Percentiles rank a stretch among this genome's conserved stretches.
These are phyloP conservation scores for Lithophane ornitopus DNA, from an alignment of 2,888 invertebrate species.

Conservation along the genomic window DNA sequence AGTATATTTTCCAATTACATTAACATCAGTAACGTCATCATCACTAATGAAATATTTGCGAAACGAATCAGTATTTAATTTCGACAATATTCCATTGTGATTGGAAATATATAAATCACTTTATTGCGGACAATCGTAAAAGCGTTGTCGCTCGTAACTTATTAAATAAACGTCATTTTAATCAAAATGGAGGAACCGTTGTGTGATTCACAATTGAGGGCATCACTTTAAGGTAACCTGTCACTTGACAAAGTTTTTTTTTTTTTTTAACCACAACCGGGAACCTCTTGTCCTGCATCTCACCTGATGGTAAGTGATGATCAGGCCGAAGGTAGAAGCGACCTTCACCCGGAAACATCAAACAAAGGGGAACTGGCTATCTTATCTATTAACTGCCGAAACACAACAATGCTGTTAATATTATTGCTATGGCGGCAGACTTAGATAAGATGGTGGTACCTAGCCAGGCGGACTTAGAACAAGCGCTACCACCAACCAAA, in stretches of 20 bases:
- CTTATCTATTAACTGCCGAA: too few relatives aligned
- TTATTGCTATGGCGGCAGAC: too few relatives aligned
- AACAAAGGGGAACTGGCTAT: too few relatives aligned
- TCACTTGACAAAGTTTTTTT: constrained; percentile 33
- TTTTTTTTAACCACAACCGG: too few relatives aligned
- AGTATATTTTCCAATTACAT: not conserved
- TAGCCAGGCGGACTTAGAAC: too few relatives aligned
- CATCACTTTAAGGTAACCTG: constrained; percentile 47
- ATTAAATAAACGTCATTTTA: constrained; percentile 67
- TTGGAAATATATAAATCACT: constrained; percentile 70
- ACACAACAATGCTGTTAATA: too few relatives aligned
- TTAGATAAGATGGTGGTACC: too few relatives aligned
- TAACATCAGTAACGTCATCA: not conserved
- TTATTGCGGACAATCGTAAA: constrained; percentile 75
- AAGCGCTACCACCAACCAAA: too few relatives aligned
- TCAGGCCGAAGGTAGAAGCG: too few relatives aligned
- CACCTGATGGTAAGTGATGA: too few relatives aligned
- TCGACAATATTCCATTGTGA: constrained; percentile 39
- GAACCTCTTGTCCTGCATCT: too few relatives aligned
- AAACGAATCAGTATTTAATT: constrained; percentile 29
- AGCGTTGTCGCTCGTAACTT: constrained; percentile 70
- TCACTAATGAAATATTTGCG: constrained; percentile 22
- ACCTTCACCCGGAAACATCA: too few relatives aligned
- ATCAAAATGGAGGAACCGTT: constrained; percentile 64
- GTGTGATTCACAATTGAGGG: constrained; percentile 57